Evolutionary conservation across 2,113 vertebrate genomes (phyloP), one percentile per base, ranked within the genome.

Genomic region (Lonchura striata): DNA sequence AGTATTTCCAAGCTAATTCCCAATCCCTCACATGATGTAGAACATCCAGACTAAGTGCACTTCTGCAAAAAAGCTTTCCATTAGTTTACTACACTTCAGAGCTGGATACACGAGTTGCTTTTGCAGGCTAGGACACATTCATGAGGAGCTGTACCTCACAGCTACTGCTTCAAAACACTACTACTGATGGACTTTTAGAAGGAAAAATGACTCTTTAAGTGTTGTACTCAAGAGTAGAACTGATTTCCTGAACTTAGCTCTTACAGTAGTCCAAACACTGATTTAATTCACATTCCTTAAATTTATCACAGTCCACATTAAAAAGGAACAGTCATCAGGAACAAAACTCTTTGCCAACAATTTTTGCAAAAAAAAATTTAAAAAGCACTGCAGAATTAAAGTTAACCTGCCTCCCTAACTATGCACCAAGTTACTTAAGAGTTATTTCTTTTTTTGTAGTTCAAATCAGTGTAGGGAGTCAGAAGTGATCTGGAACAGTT

Each of bases 1-100:
- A 57, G 30, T 46, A 66, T 78, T 65, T 53, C 39, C 47, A 86
- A 78, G 19, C 30, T 69, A 81, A 77, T 74, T 63, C 28, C 54
- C 71, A 77, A 79, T 57, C 33, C 42, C 30, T 50, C 2, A 0
- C 20, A 31, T 37, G 74, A 59, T 0, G 0, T 13, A 63, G 35
- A 88, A 63, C 6, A 77, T 9, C 6, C 39, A 54, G 30, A 35
- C 37, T 70, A 74, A 53, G 6, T 23, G 15, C 30, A 78, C 27
- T 19, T 84, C 56, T 27, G 35, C 30, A 52, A 57, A 86, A 74
- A 86, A 75, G 39, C 21, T 52, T 61, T 35, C 54, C 30, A 52
- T 50, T n/a, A 49, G 8, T 82, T 63, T 61, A 69, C 21, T 37
- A 63, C 31, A 37, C 24, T 27, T 35, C 27, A 82, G 24, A 20